Percentiles rank a stretch among this genome's conserved stretches.
phyloP scores from a whole-genome alignment of 2,888 invertebrate genomes.

The Sicus ferrugineus region DNA sequence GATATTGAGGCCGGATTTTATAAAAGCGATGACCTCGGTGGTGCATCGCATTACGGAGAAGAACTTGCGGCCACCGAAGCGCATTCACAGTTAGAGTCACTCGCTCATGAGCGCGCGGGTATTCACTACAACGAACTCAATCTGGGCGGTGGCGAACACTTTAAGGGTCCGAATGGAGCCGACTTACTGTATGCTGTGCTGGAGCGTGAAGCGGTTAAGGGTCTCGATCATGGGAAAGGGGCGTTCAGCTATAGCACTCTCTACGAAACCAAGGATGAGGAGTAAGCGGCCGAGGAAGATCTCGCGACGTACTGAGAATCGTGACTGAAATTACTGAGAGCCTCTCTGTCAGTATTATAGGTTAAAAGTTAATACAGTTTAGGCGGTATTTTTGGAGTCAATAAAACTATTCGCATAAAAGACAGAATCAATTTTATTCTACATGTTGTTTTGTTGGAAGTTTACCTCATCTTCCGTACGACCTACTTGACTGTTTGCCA shows the following conservation, averaged over 20 bases:
- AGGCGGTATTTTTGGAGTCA: background rate
- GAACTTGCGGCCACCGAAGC: conserved; percentile 42
- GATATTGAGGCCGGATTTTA: conserved; percentile 46
- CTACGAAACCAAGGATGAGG: conserved; percentile 54
- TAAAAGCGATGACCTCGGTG: conserved; percentile 38
- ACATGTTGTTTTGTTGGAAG: too few species aligned
- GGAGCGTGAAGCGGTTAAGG: conserved; percentile 51
- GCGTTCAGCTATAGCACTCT: conserved; percentile 61
- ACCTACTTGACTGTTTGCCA: conserved; percentile 36
- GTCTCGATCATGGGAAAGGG: conserved; percentile 61
- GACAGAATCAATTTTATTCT: background rate
- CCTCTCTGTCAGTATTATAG: background rate
- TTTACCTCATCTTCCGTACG: conserved; percentile 46
- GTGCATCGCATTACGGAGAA: conserved; percentile 47
- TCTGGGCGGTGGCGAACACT: conserved; percentile 34
- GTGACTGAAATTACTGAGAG: background rate
- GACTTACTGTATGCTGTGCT: conserved; percentile 37
- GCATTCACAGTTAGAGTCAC: conserved; percentile 36
- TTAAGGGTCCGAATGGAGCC: conserved; percentile 38
- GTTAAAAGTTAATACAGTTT: background rate
- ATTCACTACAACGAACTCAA: conserved; percentile 39
- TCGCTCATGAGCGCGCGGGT: conserved; percentile 43
- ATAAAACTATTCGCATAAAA: background rate
- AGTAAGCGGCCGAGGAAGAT: background rate
- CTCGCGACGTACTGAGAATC: background rate